Conservation (phyloP, 2,797 vertebrate genomes). For the Thripadectes ignobilis region DNA sequence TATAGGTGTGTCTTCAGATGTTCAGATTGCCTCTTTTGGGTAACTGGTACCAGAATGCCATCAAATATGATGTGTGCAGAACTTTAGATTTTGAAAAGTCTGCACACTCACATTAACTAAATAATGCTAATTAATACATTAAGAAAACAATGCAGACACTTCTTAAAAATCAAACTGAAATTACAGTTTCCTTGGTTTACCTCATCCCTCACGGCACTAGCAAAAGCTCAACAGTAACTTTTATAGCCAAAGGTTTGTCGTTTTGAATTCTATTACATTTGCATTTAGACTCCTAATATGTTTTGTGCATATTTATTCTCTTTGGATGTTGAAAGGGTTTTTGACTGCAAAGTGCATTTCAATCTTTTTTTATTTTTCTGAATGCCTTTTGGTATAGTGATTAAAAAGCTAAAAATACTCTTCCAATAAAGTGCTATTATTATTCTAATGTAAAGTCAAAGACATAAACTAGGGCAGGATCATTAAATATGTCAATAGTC, state of each 20-base stretch:
- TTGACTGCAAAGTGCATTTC: background rate
- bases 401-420: conserved; percentile 21
- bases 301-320: background rate
- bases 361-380: background rate
- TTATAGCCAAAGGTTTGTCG: background rate
- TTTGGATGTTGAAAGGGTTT: background rate
- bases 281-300: background rate
- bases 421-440: background rate
- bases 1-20: background rate
- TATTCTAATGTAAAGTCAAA: background rate
- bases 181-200: background rate
- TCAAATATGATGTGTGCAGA: background rate
- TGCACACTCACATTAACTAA: background rate
- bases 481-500: background rate
- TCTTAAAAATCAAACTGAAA: conserved; percentile 5
- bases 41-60: background rate
- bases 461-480: background rate
- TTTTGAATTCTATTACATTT: background rate
- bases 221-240: background rate
- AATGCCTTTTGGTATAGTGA: background rate
- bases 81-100: background rate
- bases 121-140: background rate
- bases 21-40: background rate
- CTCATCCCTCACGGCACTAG: background rate
- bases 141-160: background rate